These are phyloP conservation scores for Tragulus kanchil DNA, from an alignment of 2,113 vertebrate species.

Conservation along the genomic window DNA sequence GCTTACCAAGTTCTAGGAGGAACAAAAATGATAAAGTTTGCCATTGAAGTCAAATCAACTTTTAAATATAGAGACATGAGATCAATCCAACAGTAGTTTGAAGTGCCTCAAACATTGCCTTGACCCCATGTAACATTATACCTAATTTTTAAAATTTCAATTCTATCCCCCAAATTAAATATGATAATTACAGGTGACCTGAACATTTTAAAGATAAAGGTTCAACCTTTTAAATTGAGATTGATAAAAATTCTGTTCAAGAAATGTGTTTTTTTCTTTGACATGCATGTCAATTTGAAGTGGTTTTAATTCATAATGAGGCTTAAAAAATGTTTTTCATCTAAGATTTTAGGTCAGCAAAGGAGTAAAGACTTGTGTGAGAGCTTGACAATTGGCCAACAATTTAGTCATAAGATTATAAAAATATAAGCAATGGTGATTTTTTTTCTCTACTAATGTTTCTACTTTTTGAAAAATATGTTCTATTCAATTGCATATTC, in stretches of 20 bases:
- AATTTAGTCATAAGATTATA: background rate
- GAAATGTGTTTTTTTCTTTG: background rate
- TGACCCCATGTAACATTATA: background rate
- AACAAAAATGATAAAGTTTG: background rate
- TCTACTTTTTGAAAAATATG: background rate
- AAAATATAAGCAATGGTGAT: background rate
- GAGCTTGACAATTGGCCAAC: background rate
- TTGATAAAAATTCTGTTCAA: background rate
- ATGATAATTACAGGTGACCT: background rate
- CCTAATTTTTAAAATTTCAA: slow-evolving; percentile 36
- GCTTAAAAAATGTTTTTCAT: background rate
- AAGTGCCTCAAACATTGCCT: too few relatives aligned
- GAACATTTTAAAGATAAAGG: slow-evolving; percentile 45
- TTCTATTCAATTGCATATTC: background rate
- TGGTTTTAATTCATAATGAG: background rate
- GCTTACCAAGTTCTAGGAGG: background rate
- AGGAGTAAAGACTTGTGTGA: background rate
- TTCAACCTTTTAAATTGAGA: slow-evolving; percentile 30
- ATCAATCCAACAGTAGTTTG: background rate
- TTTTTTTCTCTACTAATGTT: background rate
- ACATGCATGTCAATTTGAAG: background rate
- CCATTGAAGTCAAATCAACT: background rate
- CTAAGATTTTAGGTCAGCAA: background rate
- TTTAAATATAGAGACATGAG: background rate
- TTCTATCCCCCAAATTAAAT: slow-evolving; percentile 34